Percentiles rank a stretch among this genome's conserved stretches.
These are phyloP conservation scores for Ephestia elutella DNA, from an alignment of 1,140 invertebrate genomes.

Conservation along the genomic window DNA sequence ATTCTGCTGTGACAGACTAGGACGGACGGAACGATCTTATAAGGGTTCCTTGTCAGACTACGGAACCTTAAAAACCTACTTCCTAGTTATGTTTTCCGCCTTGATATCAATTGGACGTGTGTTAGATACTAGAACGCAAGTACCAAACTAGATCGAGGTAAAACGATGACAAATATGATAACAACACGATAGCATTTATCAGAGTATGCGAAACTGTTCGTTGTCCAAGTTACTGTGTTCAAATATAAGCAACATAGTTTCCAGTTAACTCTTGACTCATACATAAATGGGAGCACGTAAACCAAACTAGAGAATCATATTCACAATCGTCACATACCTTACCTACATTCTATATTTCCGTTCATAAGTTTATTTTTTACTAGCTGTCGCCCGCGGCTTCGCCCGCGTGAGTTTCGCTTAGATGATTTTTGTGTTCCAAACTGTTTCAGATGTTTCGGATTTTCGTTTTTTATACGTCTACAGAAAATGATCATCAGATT, in stretches of 20 bases:
- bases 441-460: no score
- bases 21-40: no score
- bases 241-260: neutral
- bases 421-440: no score
- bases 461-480: no score
- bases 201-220: slow-evolving; percentile 22
- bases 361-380: no score
- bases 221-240: slow-evolving; percentile 4
- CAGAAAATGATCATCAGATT: no score
- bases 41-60: no score
- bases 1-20: no score
- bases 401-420: no score
- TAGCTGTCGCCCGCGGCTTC: no score
- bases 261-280: neutral
- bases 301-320: neutral
- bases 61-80: neutral
- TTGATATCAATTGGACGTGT: slow-evolving; percentile 22
- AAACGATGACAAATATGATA: slow-evolving; percentile 38
- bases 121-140: slow-evolving; percentile 25
- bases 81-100: slow-evolving; percentile 13
- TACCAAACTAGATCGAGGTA: slow-evolving; percentile 42
- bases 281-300: neutral
- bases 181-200: slow-evolving; percentile 28
- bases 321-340: no score
- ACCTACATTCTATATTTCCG: no score